phyloP scores from a whole-genome alignment of 2,797 vertebrate genomes.

The Pseudomugil tenellus region DNA sequence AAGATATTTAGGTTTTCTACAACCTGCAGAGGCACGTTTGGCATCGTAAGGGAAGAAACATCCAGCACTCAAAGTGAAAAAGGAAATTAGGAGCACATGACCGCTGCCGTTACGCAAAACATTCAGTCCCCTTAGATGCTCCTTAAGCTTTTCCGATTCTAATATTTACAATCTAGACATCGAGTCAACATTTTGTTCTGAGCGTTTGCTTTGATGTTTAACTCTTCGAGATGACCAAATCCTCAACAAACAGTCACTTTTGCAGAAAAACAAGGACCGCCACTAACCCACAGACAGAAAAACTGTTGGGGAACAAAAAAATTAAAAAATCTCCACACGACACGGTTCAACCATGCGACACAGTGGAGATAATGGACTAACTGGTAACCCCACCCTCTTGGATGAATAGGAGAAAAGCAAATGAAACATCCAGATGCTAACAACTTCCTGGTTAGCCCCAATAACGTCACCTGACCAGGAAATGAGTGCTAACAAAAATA shows the following conservation, averaged over 20 bases:
- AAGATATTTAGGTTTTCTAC: constrained; percentile 2
- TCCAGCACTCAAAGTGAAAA: neutral
- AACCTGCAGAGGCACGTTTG: constrained; percentile 6
- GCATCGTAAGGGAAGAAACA: neutral
- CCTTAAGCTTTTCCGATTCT: constrained; percentile 11
- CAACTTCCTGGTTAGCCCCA: constrained; percentile 19
- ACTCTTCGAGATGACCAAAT: constrained; percentile 3
- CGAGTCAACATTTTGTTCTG: neutral
- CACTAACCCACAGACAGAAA: neutral
- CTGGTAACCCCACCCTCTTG: constrained; percentile 14
- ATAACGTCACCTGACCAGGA: constrained; percentile 28
- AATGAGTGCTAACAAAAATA: constrained; percentile 27
- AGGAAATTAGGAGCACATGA: neutral
- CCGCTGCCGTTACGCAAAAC: neutral
- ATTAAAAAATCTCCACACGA: constrained; percentile 3
- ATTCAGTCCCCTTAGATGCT: neutral
- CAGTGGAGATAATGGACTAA: constrained; percentile 11
- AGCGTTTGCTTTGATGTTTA: neutral
- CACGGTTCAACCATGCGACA: constrained; percentile 41
- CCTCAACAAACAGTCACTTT: neutral
- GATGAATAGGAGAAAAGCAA: constrained; percentile 8
- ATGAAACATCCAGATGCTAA: constrained; percentile 33
- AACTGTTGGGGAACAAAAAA: neutral
- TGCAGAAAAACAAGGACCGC: neutral
- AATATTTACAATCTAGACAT: constrained; percentile 41